These are phyloP conservation scores for Reticulitermes lucifugus DNA, from an alignment of 2,888 invertebrate species.

Conservation along the genomic window DNA sequence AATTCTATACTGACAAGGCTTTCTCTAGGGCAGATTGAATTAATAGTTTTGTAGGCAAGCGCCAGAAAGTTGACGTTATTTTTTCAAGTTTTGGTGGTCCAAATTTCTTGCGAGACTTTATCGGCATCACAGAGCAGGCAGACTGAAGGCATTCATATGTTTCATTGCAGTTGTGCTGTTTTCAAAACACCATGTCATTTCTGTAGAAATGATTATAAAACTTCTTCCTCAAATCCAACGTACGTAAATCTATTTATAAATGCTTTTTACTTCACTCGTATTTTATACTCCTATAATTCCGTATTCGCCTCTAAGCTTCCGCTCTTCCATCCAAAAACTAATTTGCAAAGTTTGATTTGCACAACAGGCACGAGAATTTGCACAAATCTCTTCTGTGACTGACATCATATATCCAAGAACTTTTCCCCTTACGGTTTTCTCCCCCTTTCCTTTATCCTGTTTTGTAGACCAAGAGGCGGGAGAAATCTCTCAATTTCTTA, in stretches of 20 bases:
- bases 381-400: constrained; percentile 31
- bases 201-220: neutral
- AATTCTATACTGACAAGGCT: too few species aligned
- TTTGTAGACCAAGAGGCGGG: neutral
- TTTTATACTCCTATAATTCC: constrained; percentile 4
- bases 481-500: neutral
- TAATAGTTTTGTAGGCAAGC: too few species aligned
- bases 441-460: neutral
- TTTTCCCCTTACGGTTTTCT: neutral
- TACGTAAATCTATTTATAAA: constrained; percentile 9
- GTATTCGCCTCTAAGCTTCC: neutral
- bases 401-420: constrained; percentile 27
- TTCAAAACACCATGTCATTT: neutral
- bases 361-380: constrained; percentile 18
- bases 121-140: too few species aligned
- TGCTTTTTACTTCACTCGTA: neutral
- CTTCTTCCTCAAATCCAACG: neutral
- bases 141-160: neutral
- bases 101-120: too few species aligned
- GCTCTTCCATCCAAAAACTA: constrained; percentile 41
- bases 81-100: too few species aligned
- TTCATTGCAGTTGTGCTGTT: neutral
- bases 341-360: constrained; percentile 50
- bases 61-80: too few species aligned
- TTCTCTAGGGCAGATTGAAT: too few species aligned